These are phyloP conservation scores for Labeo rohita DNA, from an alignment of 2,113 vertebrate species.

Conservation along the genomic window DNA sequence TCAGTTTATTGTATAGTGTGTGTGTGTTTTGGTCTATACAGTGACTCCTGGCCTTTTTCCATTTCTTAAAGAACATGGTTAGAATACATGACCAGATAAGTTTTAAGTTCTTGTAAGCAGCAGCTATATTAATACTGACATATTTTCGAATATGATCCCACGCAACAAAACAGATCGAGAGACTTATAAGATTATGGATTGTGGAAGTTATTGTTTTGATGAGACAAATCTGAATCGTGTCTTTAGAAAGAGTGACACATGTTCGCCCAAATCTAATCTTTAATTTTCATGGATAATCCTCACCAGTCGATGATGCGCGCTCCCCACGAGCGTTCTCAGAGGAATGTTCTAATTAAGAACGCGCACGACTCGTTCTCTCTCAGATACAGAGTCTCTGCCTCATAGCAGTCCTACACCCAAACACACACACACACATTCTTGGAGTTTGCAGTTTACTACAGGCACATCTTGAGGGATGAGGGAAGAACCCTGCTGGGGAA, in stretches of 20 bases:
- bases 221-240: slow-evolving; percentile 48
- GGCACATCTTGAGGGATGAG: not conserved
- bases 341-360: slow-evolving; percentile 38
- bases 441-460: not conserved
- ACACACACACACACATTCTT: not conserved
- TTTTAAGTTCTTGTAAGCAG: not conserved
- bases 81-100: not conserved
- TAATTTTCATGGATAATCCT: slow-evolving; percentile 61
- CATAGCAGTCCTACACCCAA: not conserved
- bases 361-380: slow-evolving; percentile 19
- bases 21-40: too few relatives aligned
- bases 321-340: slow-evolving; percentile 26
- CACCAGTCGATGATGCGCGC: slow-evolving; percentile 21
- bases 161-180: not conserved
- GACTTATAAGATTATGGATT: slow-evolving; percentile 38
- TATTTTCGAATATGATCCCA: not conserved
- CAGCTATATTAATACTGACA: slow-evolving; percentile 1
- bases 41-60: not conserved
- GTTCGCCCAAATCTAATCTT: slow-evolving; percentile 68
- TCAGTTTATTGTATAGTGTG: not conserved
- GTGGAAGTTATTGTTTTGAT: slow-evolving; percentile 45
- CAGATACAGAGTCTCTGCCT: not conserved
- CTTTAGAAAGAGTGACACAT: slow-evolving; percentile 60
- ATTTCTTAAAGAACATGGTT: not conserved
- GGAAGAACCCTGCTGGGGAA: not conserved